Evolutionary conservation across 2,888 invertebrate genomes (phyloP), one percentile per base, ranked within the genome.

Genomic region (Noctua pronuba): DNA sequence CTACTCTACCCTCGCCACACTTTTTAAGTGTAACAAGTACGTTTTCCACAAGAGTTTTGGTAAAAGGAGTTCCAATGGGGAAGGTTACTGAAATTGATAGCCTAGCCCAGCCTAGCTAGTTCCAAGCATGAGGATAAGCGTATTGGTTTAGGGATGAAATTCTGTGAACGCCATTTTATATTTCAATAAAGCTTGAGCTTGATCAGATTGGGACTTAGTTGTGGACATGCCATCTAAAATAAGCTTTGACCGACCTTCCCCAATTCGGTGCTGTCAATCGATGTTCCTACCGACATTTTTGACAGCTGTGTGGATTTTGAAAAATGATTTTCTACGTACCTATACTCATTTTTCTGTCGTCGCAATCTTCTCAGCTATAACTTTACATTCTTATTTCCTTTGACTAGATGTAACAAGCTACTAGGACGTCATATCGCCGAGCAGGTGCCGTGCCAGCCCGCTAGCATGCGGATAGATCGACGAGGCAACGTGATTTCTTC

Each of bases 1-100:
- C 92, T 98, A 98, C 95, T 98, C 98, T 78, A 98, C 98, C 2
- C 96, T 99, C 60, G 98, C 98, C 1, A 98, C 98, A 1, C 95
- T 99, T 49, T 99, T 98, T 93, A 97, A 97, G 85, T 99, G 98
- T 91, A 97, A 95, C 93, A 97, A 97, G 96, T 96, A 88, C 87
- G 88, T 81, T n/a, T 62, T 4, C 46, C 11, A 49, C 38, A n/a
- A 44, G 10, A 31, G 18, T 18, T 8, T 21, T 46, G 2, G 24
- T 44, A 18, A 31, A 31, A 13, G 16, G 7, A 28, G 58, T 58
- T 58, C 58, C 16, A 28, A 16, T 28, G 16, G 6, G 16, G 16
- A 16, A 16, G 5, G 11, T 16, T 16, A 58, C 28, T 28, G 28
- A 28, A n/a, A 55, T n/a, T 13, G 13, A 55, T 55, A 13, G n/a